Base-by-base conservation (phyloP, 1,140 invertebrate genomes). In the Goniozus legneri region DNA sequence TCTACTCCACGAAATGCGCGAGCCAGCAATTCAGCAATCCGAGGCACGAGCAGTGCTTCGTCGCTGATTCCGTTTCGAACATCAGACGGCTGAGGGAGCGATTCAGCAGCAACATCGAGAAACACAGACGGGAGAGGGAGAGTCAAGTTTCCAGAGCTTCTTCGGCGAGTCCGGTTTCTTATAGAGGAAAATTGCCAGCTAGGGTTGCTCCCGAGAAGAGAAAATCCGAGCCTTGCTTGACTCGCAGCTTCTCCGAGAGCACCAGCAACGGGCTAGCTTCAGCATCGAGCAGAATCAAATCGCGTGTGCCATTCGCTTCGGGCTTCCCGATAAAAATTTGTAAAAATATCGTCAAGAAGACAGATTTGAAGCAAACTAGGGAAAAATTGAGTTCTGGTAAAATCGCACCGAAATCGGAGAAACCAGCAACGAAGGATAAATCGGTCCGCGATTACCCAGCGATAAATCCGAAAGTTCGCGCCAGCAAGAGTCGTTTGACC, bases 21-120 rank as follows among this genome's bases (percentile, higher is more conserved):
- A 13, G 8, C 10, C 41, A 52, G 10, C 54, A 67, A 16, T 41
- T 56, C 0, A 48, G 65, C 1, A 66, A 45, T 45, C 21, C 54
- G 54, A 60, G 82, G 18, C 82, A 84, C 54, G 78, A 81, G 43
- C 80, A 82, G 51, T 84, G 82, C 44, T 84, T 84, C 52, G 56
- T 61, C 0, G 62, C 64, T 3, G 58, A 73, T 3, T 63, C 64
- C 13, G 67, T 62, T n/a, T 69, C 77, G 0, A 84, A 80, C 47
- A 77, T 84, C 1, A 77, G 78, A 47, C 79, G 76, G 50, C 59
- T 82, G 0, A 76, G 77, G 54, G 77, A 84, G 30, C 80, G 80
- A 71, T 75, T 84, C 22, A 79, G 75, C 50, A 75, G 76, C 34
- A 82, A 80, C 56, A 62, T 82, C 8, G 71, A 77, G 44, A 78